Base-by-base conservation (phyloP, 2,888 invertebrate genomes). In the Agonopterix subpropinquella region DNA sequence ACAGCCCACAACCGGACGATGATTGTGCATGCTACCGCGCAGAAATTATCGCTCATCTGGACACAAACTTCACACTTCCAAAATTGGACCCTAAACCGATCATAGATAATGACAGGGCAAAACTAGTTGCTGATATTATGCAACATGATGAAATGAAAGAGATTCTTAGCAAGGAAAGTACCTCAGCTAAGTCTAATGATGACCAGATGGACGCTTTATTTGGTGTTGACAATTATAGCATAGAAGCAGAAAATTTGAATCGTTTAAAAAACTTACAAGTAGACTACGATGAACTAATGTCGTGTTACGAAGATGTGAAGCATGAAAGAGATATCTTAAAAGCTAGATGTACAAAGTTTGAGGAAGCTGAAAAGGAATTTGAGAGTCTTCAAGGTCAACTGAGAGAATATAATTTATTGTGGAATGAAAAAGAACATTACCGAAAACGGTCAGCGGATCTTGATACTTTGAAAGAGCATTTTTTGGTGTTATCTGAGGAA, bases 91-190 rank as follows among this genome's bases (percentile, higher is more conserved):
- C 28, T 28, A 41, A 62, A 51, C 61, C 68, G 11, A 53, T 53
- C 43, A 48, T 70, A 43, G 85, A 86, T 51, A 73, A 55, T 43
- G 80, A 83, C 61, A 70, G 88, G 63, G 77, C 85, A 2, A 75
- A 82, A 41, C 74, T 88, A 37, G 79, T 85, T 5, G 87, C 88
- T 15, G 85, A 88, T 47, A 86, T 88, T 46, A 87, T 87, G 71
- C 70, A 80, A 49, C 76, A 79, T 48, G 72, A 80, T 4, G 87
- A 88, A 67, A 83, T 88, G 74, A 85, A 79, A 65, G 80, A 84
- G 62, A 77, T 85, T 47, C 61, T 87, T 0, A 68, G 63, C 50
- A 79, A 75, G 64, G 77, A 83, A 36, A 70, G 59, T 47, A 49
- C 55, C 41, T 49, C 55, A n/a, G 47, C 46, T 9, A 58, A 63